Evolutionary conservation across 2,113 vertebrate genomes (phyloP).

Genomic region (Pteruthius melanotis): DNA sequence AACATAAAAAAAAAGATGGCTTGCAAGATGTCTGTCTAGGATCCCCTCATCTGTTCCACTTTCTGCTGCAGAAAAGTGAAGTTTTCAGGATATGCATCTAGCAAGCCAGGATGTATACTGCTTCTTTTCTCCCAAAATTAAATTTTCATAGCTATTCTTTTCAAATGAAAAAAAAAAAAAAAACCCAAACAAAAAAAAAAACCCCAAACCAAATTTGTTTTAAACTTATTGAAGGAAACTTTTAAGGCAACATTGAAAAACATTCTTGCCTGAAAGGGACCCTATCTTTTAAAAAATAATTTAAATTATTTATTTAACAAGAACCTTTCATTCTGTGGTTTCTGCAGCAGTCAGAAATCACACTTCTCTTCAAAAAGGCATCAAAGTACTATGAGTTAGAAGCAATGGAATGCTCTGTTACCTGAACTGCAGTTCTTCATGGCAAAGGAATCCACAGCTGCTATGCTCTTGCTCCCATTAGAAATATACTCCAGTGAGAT

Average conservation of each 20-base stretch:
- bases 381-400: background rate
- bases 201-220: background rate
- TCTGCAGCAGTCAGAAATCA: background rate
- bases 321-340: background rate
- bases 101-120: background rate
- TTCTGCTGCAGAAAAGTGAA: background rate
- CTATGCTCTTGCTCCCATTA: slow-evolving; percentile 62
- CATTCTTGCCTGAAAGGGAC: background rate
- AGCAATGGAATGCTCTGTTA: slow-evolving; percentile 32
- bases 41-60: background rate
- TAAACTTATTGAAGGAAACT: background rate
- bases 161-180: background rate
- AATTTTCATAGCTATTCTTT: background rate
- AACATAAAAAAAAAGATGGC: background rate
- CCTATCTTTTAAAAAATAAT: background rate
- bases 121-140: background rate
- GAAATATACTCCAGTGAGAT: slow-evolving; percentile 75
- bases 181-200: background rate
- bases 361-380: background rate
- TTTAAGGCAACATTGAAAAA: background rate
- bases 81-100: background rate
- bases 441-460: slow-evolving; percentile 75
- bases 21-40: background rate
- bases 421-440: slow-evolving; percentile 82
- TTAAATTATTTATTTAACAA: background rate